These are phyloP conservation scores for Alloscopus bannaensis DNA, from an alignment of 2,888 invertebrate species.

Conservation along the genomic window DNA sequence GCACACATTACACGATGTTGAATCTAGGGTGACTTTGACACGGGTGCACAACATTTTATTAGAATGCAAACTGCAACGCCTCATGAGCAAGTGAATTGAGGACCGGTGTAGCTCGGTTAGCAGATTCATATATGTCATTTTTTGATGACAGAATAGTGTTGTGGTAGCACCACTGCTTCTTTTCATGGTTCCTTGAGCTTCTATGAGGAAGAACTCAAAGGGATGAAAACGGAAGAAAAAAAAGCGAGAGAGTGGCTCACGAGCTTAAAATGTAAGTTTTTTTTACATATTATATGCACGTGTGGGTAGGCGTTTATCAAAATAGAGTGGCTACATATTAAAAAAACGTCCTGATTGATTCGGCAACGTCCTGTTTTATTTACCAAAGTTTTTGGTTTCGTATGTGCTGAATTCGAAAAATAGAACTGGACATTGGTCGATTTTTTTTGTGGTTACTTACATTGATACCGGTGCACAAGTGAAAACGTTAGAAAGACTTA, in stretches of 20 bases:
- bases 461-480: too few relatives aligned
- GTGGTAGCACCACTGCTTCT: slow-evolving; percentile 25
- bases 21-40: slow-evolving; percentile 15
- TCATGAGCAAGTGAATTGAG: slow-evolving; percentile 24
- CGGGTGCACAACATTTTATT: neutral
- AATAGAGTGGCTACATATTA: too few relatives aligned
- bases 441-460: slow-evolving; percentile 25
- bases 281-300: too few relatives aligned
- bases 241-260: neutral
- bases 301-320: too few relatives aligned
- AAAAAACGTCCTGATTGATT: too few relatives aligned
- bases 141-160: slow-evolving; percentile 39
- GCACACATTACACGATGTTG: too few relatives aligned
- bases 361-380: too few relatives aligned
- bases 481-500: slow-evolving; percentile 25
- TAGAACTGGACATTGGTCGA: slow-evolving; percentile 58
- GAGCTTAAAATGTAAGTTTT: neutral
- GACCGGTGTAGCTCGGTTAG: slow-evolving; percentile 53
- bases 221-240: slow-evolving; percentile 17
- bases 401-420: slow-evolving; percentile 25
- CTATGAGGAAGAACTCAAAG: slow-evolving; percentile 26
- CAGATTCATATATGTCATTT: slow-evolving; percentile 46
- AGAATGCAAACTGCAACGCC: neutral
- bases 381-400: too few relatives aligned
- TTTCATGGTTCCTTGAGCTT: slow-evolving; percentile 53